These are phyloP conservation scores for Drosophila malerkotliana DNA, from an alignment of 1,140 invertebrate genomes.

Conservation along the genomic window DNA sequence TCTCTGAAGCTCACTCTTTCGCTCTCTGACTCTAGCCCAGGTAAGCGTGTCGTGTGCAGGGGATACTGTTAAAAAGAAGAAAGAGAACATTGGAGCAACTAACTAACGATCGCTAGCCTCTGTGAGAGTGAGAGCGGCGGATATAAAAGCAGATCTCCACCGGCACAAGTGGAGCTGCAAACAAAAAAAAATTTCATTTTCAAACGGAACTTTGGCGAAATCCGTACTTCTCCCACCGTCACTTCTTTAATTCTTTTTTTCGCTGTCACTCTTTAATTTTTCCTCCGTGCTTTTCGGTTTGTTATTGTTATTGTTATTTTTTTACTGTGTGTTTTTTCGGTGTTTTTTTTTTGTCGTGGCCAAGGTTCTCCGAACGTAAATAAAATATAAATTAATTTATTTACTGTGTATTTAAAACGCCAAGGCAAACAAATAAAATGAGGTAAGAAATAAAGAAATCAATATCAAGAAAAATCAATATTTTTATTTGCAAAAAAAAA, in stretches of 20 bases:
- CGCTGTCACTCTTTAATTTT: neutral
- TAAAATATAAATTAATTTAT: neutral
- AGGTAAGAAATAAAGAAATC: constrained; percentile 24
- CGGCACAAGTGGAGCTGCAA: neutral
- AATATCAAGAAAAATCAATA: neutral
- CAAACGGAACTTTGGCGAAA: constrained; percentile 1
- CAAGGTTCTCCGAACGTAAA: constrained; percentile 16
- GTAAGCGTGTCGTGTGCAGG: constrained; percentile 31
- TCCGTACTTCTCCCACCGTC: constrained; percentile 1
- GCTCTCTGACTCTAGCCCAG: neutral
- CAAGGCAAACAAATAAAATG: constrained; percentile 17
- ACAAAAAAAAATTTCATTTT: constrained; percentile 1
- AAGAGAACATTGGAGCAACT: constrained; percentile 4
- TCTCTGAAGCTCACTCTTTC: neutral
- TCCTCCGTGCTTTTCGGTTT: neutral
- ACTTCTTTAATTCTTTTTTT: constrained; percentile 1
- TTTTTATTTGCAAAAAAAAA: neutral
- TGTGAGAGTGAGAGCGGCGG: neutral
- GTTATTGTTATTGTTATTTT: constrained; percentile 1
- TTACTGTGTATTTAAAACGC: neutral
- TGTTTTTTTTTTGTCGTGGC: neutral
- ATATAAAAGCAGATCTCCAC: constrained; percentile 4
- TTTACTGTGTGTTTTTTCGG: neutral
- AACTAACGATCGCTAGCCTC: neutral
- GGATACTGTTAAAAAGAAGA: constrained; percentile 16